A percentile compares a stretch with the other conserved stretches of the same genome.
These are phyloP conservation scores for Lagocephalus sceleratus DNA, from an alignment of 2,797 vertebrate genomes.

Conservation along the genomic window DNA sequence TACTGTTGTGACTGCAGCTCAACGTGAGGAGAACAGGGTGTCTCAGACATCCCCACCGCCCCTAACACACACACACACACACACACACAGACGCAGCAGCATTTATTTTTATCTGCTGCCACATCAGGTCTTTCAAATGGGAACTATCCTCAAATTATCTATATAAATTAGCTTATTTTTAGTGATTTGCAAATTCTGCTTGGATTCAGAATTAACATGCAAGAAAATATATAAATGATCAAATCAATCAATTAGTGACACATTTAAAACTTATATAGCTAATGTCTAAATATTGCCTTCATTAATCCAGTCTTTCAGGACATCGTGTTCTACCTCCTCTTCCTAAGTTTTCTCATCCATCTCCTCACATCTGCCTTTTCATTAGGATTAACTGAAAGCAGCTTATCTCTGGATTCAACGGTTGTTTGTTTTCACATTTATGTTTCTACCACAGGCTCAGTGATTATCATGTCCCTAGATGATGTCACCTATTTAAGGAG, in stretches of 20 bases:
- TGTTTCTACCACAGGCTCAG: constrained; percentile 19
- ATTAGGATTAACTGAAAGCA: constrained; percentile 63
- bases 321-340: constrained; percentile 39
- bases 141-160: too few relatives aligned
- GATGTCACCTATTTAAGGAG: constrained; percentile 4
- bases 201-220: not conserved
- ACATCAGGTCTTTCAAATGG: not conserved
- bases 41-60: constrained; percentile 15
- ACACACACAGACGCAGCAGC: constrained; percentile 8
- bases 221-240: too few relatives aligned
- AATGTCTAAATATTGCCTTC: not conserved
- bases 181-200: too few relatives aligned
- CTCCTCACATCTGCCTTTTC: constrained; percentile 37
- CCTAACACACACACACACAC: constrained; percentile 9
- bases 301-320: constrained; percentile 34
- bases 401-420: constrained; percentile 57
- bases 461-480: constrained; percentile 6
- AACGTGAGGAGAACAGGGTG: constrained; percentile 35
- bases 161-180: too few relatives aligned
- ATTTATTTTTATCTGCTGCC: constrained; percentile 13
- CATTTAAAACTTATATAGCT: rapidly evolving
- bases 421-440: constrained; percentile 48
- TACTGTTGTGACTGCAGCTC: constrained; percentile 35
- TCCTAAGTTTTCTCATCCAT: constrained; percentile 19
- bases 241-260: not conserved